Percentiles rank a stretch among this genome's conserved stretches.
phyloP scores from a whole-genome alignment of 2,888 invertebrate species.

The Stenchaetothrips biformis region DNA sequence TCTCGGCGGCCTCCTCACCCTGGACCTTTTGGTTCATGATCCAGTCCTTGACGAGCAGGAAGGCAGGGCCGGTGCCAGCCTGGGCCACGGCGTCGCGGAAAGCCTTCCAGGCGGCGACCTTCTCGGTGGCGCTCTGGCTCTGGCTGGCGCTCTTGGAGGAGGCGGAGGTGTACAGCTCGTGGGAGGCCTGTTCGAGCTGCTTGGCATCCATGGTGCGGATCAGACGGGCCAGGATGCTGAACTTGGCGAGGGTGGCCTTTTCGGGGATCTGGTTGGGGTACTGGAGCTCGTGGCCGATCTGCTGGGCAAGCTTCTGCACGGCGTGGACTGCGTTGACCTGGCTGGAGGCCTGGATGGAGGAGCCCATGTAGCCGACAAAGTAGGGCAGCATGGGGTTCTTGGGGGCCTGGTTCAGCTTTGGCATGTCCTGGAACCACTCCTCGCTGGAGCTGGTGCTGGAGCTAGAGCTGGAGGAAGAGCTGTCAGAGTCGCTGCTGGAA shows the following conservation, averaged over 20 bases:
- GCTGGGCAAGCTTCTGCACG: slow-evolving; percentile 47
- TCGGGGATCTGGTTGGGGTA: slow-evolving; percentile 55
- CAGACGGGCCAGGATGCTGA: slow-evolving; percentile 55
- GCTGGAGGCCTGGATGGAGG: slow-evolving; percentile 44
- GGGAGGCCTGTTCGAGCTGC: slow-evolving; percentile 55
- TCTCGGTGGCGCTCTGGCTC: slow-evolving; percentile 40
- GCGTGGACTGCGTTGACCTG: slow-evolving; percentile 41
- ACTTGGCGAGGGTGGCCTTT: slow-evolving; percentile 57
- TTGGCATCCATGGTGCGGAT: slow-evolving; percentile 58
- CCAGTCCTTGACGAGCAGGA: slow-evolving; percentile 56
- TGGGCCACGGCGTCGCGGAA: slow-evolving; percentile 62
- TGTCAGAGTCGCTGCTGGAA: slow-evolving; percentile 39
- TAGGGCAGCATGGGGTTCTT: slow-evolving; percentile 49
- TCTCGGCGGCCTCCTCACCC: slow-evolving; percentile 56
- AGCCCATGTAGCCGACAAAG: slow-evolving; percentile 50
- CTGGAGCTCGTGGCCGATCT: slow-evolving; percentile 58
- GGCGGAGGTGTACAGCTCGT: slow-evolving; percentile 51
- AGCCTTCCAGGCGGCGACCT: slow-evolving; percentile 53
- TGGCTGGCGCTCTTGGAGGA: slow-evolving; percentile 40
- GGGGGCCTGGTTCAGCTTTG: slow-evolving; percentile 48
- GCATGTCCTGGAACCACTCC: slow-evolving; percentile 45
- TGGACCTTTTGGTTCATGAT: slow-evolving; percentile 53
- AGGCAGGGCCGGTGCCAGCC: slow-evolving; percentile 64
- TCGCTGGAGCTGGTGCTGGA: slow-evolving; percentile 47
- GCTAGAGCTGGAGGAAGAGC: slow-evolving; percentile 47